Evolutionary conservation across 2,888 invertebrate genomes (phyloP), one percentile per base, ranked within the genome.

Genomic region (Fragum sueziense): DNA sequence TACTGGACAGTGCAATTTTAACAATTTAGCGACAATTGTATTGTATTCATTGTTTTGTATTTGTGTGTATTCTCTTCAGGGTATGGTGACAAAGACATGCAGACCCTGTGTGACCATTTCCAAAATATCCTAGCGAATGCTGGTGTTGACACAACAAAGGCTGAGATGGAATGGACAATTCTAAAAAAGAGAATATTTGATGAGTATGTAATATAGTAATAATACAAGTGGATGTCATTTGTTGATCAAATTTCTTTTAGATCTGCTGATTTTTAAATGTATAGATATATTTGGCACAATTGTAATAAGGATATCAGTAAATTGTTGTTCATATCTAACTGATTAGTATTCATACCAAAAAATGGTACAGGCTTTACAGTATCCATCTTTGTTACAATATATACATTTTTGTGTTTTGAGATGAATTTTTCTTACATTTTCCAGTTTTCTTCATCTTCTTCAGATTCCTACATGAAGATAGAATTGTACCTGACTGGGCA

Each of bases 21-120:
- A 20, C 14, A 37, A 6, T 37, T 37, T 37, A 9, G 7, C 14
- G 37, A 6, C 6, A 37, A 37, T 14, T 20, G 47, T 47, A 14
- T 47, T 57, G 57, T 27, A 22, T 6, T 7, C 4, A 57, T 57
- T 57, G 14, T 22, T 22, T 22, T 57, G 11, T 57, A 57, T 22
- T 57, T 57, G 57, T 22, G 11, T 68, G 6, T 65, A 22, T 29
- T 41, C 54, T n/a, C 41, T 67, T 62, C 72, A 80, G 69, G 31
- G 9, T 80, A 59, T 75, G 79, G 79, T 11, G 70, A 69, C 51
- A 37, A 69, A 22, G 76, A 80, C 33, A 11, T 72, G 3, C 67
- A 59, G 27, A 27, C 17, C n/a, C 17, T 77, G 25, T 17, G 57
- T 22, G 54, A 57, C 61, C 72, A 77, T 31, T 72, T 77, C 22